phyloP scores from a whole-genome alignment of 2,113 vertebrate species.

The Lophura nycthemera region DNA sequence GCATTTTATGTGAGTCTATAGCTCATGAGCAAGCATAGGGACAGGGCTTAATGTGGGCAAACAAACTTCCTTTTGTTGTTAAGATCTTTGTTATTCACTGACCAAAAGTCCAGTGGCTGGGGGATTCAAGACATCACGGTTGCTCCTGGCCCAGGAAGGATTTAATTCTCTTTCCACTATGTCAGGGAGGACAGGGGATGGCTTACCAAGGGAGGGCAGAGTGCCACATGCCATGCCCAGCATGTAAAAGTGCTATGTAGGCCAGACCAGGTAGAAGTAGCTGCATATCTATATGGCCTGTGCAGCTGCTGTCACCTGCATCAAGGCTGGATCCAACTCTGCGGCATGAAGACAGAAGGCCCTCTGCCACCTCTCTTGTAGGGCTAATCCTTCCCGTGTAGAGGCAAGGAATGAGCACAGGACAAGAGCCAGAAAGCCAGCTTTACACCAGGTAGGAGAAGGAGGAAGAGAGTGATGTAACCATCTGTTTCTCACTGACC shows the following conservation, averaged over 20 bases:
- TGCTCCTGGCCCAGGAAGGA: neutral
- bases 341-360: neutral
- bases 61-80: neutral
- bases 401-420: neutral
- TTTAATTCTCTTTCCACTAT: neutral
- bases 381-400: neutral
- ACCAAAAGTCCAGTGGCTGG: neutral
- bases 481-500: neutral
- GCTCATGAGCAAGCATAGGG: neutral
- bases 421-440: neutral
- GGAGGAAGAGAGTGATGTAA: neutral
- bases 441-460: rapidly evolving
- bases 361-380: neutral
- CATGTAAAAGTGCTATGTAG: neutral
- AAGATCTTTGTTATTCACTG: neutral
- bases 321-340: neutral
- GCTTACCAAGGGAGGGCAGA: neutral
- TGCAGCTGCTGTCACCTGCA: neutral
- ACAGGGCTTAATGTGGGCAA: neutral
- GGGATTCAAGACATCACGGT: neutral
- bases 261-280: neutral
- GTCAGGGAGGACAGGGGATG: neutral
- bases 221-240: neutral
- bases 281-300: neutral
- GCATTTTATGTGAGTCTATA: neutral